Base-by-base conservation (phyloP, 2,888 invertebrate species). In the Hoplodrina ambigua region DNA sequence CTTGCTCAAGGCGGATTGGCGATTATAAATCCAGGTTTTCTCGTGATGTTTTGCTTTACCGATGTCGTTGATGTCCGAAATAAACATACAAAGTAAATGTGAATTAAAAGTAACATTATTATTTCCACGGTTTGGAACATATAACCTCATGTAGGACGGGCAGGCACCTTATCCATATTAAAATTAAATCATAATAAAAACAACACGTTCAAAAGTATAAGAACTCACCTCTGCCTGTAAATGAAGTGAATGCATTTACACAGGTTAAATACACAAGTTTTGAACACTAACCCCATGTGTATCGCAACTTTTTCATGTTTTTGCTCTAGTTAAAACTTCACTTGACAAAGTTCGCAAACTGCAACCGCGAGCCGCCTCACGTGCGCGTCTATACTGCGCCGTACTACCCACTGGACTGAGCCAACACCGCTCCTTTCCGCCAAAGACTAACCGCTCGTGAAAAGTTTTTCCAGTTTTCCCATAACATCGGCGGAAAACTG, bases 401-500 rank as follows among this genome's bases (percentile, higher is more conserved):
- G 66, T 30, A 61, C 49, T 53, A 64, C 11, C 15, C 19, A 58
- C 53, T 66, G 44, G 57, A 79, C 79, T 79, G 78, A 76, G 57
- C 46, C 20, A 15, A 2, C 58, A 58, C 44, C 49, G 25, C 49
- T 30, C 44, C 37, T 70, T 75, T 54, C 53, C 67, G 46, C 30
- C 33, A 19, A 33, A 33, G 20, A 53, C 64, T 50, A 54, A 41
- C 20, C 68, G 64, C 33, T 62, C 30, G 54, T 52, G 62, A 72
- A 78, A 78, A 69, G 54, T 52, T 67, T 62, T 58, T 41, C 54
- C 55, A 75, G 49, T 65, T 75, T 71, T 62, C 71, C 55, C 71
- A 53, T 60, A 25, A 74, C n/a, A 30, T n/a, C 8, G 41, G 19
- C 8, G 52, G 62, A 63, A 76, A 76, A 53, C 49, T 73, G 41